Percentiles rank a stretch among this genome's conserved stretches.
phyloP scores from a whole-genome alignment of 2,888 invertebrate genomes.

The Cephus nigrinus region DNA sequence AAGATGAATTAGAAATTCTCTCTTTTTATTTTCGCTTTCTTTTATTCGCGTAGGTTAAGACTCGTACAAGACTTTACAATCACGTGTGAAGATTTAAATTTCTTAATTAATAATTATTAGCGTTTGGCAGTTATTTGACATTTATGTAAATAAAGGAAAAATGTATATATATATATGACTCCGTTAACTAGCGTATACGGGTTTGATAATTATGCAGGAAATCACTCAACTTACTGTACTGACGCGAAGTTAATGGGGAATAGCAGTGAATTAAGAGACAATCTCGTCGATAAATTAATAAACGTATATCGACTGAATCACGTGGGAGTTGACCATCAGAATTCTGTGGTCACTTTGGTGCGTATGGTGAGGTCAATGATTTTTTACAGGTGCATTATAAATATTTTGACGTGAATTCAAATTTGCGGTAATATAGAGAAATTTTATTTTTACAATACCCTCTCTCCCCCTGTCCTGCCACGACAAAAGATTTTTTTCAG shows the following conservation, averaged over 20 bases:
- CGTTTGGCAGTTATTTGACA: background rate
- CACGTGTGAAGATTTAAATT: background rate
- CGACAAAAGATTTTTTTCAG: fast-evolving
- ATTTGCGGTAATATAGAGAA: background rate
- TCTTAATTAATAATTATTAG: background rate
- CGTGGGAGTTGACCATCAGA: background rate
- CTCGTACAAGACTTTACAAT: background rate
- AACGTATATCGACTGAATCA: background rate
- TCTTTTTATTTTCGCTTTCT: background rate
- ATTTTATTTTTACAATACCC: background rate
- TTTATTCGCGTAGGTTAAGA: background rate
- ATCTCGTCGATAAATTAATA: slow-evolving; percentile 15
- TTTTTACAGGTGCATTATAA: background rate
- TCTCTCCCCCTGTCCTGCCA: fast-evolving
- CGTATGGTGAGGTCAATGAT: background rate
- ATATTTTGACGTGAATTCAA: background rate
- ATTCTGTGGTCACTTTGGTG: background rate
- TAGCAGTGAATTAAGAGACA: background rate
- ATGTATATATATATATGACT: background rate
- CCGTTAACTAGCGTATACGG: background rate
- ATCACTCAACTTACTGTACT: background rate
- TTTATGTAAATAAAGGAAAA: background rate
- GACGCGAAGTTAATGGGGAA: background rate
- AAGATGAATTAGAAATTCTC: background rate
- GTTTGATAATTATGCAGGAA: background rate